Base-by-base conservation (phyloP, 2,888 invertebrate genomes). In the Allophyes oxyacanthae region DNA sequence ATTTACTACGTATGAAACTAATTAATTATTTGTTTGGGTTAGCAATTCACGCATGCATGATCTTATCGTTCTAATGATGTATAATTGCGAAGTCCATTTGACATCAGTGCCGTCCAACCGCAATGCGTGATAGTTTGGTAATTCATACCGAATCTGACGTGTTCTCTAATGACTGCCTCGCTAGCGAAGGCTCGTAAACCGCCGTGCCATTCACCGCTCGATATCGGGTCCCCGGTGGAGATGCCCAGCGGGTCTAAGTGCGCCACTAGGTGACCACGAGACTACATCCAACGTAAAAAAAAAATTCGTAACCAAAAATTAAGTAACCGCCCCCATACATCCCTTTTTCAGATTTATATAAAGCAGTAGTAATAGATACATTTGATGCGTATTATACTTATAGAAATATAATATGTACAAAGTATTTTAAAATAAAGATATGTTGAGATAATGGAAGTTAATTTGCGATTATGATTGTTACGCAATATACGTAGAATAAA, bases 181-280 rank as follows among this genome's bases (percentile, higher is more conserved):
- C 87, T 92, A 76, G 93, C 94, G 87, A 94, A 94, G 81, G 92
- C 94, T 63, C 92, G 88, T 78, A 94, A 88, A 65, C 92, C 93
- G 77, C 92, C 91, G 76, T 91, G 92, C 91, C 92, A 91, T 81
- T 93, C 91, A 81, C 89, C 86, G 83, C 91, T 91, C 72, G 91
- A 91, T 58, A 87, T 88, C 79, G 95, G 95, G 88, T 96, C 96
- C 79, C 96, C 95, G 90, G 96, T 96, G 89, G 96, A 95, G 92
- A 99, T 98, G 94, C 97, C 98, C 92, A 99, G 95, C 66, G 99
- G 99, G 94, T 99, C 99, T 94, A 99, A 95, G 86, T 97, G 97
- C 83, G 98, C 97, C 86, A 98, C 97, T 92, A 98, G 96, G 94
- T 99, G 98, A 87, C 98, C 99, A 88, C 98, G 97, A 79, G 98